phyloP scores from a whole-genome alignment of 2,797 vertebrate species.

The Malurus splendens region DNA sequence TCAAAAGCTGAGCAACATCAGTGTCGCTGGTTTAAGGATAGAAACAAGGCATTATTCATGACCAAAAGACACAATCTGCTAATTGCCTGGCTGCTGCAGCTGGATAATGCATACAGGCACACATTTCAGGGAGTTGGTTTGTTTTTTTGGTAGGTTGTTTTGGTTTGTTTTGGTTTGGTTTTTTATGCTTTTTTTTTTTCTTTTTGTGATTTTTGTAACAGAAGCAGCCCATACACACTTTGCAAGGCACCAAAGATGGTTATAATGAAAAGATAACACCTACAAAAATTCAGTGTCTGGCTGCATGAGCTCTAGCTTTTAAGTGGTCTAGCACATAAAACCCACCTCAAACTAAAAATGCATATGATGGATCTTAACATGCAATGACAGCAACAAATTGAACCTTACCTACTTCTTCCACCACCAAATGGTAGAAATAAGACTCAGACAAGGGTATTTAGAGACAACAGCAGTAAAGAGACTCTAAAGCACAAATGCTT shows the following conservation, averaged over 20 bases:
- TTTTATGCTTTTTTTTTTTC: no score
- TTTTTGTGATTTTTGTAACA: background rate
- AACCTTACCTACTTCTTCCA: background rate
- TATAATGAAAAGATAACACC: background rate
- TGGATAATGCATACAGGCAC: background rate
- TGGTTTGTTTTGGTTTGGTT: background rate
- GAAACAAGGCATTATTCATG: background rate
- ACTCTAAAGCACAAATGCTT: background rate
- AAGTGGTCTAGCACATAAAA: background rate
- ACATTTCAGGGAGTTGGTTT: background rate
- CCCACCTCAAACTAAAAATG: background rate
- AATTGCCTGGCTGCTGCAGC: background rate
- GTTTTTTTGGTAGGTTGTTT: background rate
- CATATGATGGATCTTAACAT: accelerated
- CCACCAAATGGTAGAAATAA: background rate
- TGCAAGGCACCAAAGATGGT: background rate
- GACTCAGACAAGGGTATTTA: background rate
- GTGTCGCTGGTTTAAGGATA: background rate
- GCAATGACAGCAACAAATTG: background rate
- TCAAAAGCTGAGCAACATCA: background rate
- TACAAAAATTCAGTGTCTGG: background rate
- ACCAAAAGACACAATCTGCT: background rate
- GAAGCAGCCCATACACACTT: background rate
- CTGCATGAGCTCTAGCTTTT: background rate
- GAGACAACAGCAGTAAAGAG: background rate